phyloP scores from a whole-genome alignment of 2,888 invertebrate genomes.

The Erynnis tages region DNA sequence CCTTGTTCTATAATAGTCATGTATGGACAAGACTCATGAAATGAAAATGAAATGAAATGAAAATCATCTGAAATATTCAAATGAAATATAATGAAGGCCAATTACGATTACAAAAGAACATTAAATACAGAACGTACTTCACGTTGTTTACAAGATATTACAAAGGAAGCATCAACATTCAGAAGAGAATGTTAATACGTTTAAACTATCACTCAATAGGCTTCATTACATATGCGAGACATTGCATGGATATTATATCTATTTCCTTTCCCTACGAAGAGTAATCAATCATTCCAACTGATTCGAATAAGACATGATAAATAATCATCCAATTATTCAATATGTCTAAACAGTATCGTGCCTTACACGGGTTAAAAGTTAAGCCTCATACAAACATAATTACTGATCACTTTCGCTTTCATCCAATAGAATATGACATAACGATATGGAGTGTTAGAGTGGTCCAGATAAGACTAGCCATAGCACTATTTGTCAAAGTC shows the following conservation, averaged over 20 bases:
- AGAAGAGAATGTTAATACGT: no score
- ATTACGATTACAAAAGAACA: no score
- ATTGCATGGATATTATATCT: not conserved
- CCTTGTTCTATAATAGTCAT: no score
- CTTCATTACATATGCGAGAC: no score
- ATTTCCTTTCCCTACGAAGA: conserved; percentile 17
- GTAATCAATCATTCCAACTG: conserved; percentile 27
- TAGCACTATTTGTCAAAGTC: conserved; percentile 52
- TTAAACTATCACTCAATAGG: no score
- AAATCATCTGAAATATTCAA: no score
- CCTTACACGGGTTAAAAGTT: conserved; percentile 28
- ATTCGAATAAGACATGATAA: conserved; percentile 21
- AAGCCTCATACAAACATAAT: conserved; percentile 29
- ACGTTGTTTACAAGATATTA: no score
- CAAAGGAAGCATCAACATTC: no score
- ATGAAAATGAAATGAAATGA: no score
- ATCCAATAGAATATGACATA: conserved; percentile 29
- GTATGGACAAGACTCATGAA: no score
- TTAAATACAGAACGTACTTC: no score
- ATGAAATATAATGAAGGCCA: no score
- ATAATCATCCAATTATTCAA: conserved; percentile 29
- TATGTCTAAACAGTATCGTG: conserved; percentile 20
- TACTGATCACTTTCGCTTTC: conserved; percentile 33
- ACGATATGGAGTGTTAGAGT: conserved; percentile 14
- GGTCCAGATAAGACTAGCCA: conserved; percentile 38